A percentile compares a stretch with the other conserved stretches of the same genome.
Evolutionary conservation across 2,888 invertebrate species (phyloP).

Genomic region (Lymantria dispar): DNA sequence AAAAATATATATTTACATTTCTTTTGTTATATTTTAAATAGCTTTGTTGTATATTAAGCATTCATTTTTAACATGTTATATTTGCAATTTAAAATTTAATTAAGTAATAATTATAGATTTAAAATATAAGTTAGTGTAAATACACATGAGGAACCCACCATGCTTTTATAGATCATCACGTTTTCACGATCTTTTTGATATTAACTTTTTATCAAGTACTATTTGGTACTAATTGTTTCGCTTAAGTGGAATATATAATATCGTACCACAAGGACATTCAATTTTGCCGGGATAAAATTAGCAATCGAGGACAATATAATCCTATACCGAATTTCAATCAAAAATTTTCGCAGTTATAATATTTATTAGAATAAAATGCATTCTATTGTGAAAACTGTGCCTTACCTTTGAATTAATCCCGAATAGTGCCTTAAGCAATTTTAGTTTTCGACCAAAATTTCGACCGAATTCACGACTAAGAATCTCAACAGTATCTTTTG

Average conservation of each 20-base stretch:
- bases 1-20: constrained; percentile 40
- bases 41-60: constrained; percentile 30
- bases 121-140: constrained; percentile 43
- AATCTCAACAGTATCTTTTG: neutral
- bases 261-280: too few species aligned
- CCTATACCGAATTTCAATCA: too few species aligned
- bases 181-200: constrained; percentile 20
- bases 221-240: neutral
- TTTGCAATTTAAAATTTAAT: constrained; percentile 31
- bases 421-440: constrained; percentile 18
- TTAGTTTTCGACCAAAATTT: neutral
- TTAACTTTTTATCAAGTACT: constrained; percentile 8
- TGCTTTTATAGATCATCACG: constrained; percentile 44
- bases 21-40: constrained; percentile 13
- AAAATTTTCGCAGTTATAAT: neutral
- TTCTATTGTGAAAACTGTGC: constrained; percentile 34
- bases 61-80: constrained; percentile 38
- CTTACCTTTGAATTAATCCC: constrained; percentile 29
- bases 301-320: too few species aligned
- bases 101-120: constrained; percentile 12
- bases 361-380: neutral
- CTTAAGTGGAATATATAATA: too few species aligned
- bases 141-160: constrained; percentile 61
- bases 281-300: too few species aligned
- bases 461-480: neutral